A percentile compares a stretch with the other conserved stretches of the same genome.
Conservation (phyloP, 2,113 vertebrate species). For the Pelobates fuscus region DNA sequence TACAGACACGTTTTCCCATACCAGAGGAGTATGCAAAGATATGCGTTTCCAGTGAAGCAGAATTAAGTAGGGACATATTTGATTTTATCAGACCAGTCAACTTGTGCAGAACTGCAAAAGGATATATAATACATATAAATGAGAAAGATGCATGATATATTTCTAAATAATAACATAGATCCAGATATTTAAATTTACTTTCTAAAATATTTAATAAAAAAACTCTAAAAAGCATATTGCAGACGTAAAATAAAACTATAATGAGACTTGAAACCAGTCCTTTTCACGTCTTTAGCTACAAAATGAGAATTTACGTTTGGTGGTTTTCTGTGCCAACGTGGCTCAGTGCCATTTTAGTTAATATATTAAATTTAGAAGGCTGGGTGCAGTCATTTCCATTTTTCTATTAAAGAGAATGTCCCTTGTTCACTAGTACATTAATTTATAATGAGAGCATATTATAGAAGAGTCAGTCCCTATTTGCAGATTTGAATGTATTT, state of each 20-base stretch:
- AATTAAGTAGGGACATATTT: no score
- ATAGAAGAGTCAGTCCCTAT: slow-evolving; percentile 1
- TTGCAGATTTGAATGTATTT: neutral
- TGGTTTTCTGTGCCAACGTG: neutral
- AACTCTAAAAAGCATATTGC: neutral
- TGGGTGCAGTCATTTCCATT: slow-evolving; percentile 16
- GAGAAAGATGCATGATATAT: no score
- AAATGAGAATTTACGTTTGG: neutral
- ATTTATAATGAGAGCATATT: slow-evolving; percentile 1
- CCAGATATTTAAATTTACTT: neutral
- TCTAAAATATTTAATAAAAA: neutral
- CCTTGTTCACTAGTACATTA: slow-evolving; percentile 6
- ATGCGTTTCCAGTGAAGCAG: no score
- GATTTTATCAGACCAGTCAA: no score
- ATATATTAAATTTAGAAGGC: slow-evolving; percentile 9
- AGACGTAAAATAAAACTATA: neutral
- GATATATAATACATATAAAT: no score
- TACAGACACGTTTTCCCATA: no score
- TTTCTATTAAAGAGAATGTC: slow-evolving; percentile 1
- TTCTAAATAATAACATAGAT: neutral
- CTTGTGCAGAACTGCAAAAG: no score
- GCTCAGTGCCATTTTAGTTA: neutral
- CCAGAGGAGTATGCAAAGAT: no score
- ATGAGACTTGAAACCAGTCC: neutral
- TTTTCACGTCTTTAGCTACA: neutral